Percentiles rank a stretch among this genome's conserved stretches.
These are phyloP conservation scores for Mimumesa dahlbomi DNA, from an alignment of 2,888 invertebrate genomes.

Conservation along the genomic window DNA sequence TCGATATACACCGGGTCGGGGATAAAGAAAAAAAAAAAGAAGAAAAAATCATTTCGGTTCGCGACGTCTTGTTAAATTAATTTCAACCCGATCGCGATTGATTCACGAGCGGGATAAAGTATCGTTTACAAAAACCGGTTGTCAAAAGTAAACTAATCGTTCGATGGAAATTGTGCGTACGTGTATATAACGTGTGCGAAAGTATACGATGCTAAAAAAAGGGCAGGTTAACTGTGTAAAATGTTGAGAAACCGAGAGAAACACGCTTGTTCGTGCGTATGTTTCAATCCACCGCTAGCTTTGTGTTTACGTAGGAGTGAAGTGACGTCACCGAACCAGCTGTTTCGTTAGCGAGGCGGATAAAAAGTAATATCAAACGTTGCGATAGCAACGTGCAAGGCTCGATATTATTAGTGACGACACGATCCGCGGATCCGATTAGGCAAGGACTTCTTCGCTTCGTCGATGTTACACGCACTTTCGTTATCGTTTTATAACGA, in stretches of 20 bases:
- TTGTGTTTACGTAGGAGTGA: slow-evolving; percentile 48
- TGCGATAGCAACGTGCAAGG: slow-evolving; percentile 47
- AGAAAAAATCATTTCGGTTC: too few species aligned
- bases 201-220: too few species aligned
- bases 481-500: slow-evolving; percentile 65
- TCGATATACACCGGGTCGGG: too few species aligned
- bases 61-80: too few species aligned
- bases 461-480: slow-evolving; percentile 42
- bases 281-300: slow-evolving; percentile 45
- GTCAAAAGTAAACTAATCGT: too few species aligned
- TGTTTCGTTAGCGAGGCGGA: slow-evolving; percentile 56
- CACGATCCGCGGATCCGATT: slow-evolving; percentile 40
- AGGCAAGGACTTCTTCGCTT: slow-evolving; percentile 37
- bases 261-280: neutral
- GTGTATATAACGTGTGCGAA: too few species aligned
- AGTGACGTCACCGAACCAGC: slow-evolving; percentile 61
- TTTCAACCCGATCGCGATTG: too few species aligned
- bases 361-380: slow-evolving; percentile 52
- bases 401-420: slow-evolving; percentile 61
- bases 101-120: too few species aligned
- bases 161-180: too few species aligned
- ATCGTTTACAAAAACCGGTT: too few species aligned
- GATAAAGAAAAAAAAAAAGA: too few species aligned
- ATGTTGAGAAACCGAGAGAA: neutral
- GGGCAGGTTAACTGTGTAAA: too few species aligned